Base-by-base conservation (phyloP, 2,888 invertebrate genomes). In the Eupithecia subumbrata region DNA sequence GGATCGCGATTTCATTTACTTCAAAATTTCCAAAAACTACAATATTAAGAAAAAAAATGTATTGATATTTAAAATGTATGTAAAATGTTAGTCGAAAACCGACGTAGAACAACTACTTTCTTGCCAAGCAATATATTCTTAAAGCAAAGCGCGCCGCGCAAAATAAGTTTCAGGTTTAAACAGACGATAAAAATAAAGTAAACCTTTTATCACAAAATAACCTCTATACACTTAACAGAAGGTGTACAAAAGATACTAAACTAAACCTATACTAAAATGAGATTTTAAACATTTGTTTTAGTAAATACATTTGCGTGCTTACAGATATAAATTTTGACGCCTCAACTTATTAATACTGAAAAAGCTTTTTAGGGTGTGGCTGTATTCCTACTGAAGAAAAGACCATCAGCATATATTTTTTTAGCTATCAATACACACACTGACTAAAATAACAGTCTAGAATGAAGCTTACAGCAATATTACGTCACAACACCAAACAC, bases 281-380 rank as follows among this genome's bases (percentile, higher is more conserved):
- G 86, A 86, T 85, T 85, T 80, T 69, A 76, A 71, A 76, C 66
- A 73, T 52, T 67, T 73, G 69, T 72, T 56, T 66, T 69, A 48
- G 14, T 48, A 69, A 67, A 67, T 68, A 69, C 34, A 69, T 37
- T 67, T 67, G 56, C 52, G 37, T 74, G 43, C 37, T 77, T 77
- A 73, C 52, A 74, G 78, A 72, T 74, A 72, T 73, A 75, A 79
- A 64, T 74, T 78, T 69, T 68, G 82, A 87, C 86, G 89, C 90
- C 90, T 90, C 89, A 88, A 89, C 84, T 81, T 87, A 88, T 84
- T 92, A 92, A 92, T 92, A 92, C 92, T 92, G 91, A 84, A 88
- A 86, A 85, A 83, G 78, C 76, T 74, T 71, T 76, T 45, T 25
- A 22, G n/a, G 3, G 5, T 40, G 66, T 67, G 60, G 14, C 12